Base-by-base conservation (phyloP, 2,113 vertebrate species). In the Tetrax tetrax region DNA sequence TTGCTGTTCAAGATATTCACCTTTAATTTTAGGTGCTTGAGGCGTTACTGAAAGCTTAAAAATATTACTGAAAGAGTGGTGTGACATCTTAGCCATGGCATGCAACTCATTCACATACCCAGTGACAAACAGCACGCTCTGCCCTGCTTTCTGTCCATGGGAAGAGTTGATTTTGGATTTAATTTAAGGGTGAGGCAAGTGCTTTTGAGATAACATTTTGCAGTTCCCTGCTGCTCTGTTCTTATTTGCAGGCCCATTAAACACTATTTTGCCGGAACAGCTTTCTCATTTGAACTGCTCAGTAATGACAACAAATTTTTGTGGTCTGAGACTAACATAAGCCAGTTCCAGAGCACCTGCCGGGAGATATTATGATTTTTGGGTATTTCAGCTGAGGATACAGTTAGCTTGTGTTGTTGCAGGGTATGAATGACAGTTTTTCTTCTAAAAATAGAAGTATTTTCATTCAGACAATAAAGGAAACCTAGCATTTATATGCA, bases 111-210 rank as follows among this genome's bases (percentile, higher is more conserved):
- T 65, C 77, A 19, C 47, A 31, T 91, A 80, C 38, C 69, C 68
- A 79, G 60, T 56, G 80, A 85, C 60, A 81, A 92, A 43, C 54
- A 85, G 37, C 14, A 5, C 79, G 69, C 61, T 88, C 77, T 87
- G 50, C 61, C 50, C 35, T 71, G 56, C 57, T 84, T 63, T 64
- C 78, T 85, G 43, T 64, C 54, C 50, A 25, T 47, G 28, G 24
- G 69, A 95, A 95, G 63, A 94, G 63, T n/a, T 75, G 89, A 63
- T 83, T 89, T 93, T 66, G 92, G 88, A 83, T 90, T 93, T 92
- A 80, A 90, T 93, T 87, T 83, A 69, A 47, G 71, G 69, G 61
- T 60, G 85, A 85, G 94, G 56, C 87, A 76, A 92, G 50, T 65
- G 60, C 70, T 88, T 96, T 78, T 74, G 82, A 80, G 93, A 94